Conservation (phyloP, 2,888 invertebrate genomes). For the Drosophila glabriapex region DNA sequence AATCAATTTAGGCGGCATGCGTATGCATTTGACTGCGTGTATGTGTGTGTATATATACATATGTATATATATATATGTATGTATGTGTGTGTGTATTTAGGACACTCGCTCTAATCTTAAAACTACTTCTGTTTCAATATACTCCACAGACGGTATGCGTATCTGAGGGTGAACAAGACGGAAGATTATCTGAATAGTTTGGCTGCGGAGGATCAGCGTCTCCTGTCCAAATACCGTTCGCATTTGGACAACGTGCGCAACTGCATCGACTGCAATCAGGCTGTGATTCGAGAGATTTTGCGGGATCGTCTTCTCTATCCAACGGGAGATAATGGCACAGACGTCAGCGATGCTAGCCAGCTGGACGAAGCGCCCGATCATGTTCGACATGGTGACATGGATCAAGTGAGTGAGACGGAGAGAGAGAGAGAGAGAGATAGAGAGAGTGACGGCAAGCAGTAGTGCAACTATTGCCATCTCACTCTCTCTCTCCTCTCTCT, state of each 20-base stretch:
- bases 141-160: slow-evolving; percentile 89
- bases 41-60: neutral
- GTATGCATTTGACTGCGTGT: slow-evolving; percentile 3
- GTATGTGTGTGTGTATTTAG: slow-evolving; percentile 6
- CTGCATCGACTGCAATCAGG: slow-evolving; percentile 90
- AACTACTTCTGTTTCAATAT: neutral
- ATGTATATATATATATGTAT: neutral
- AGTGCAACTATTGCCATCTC: neutral
- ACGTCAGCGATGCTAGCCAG: slow-evolving; percentile 16
- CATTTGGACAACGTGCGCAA: slow-evolving; percentile 91
- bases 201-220: slow-evolving; percentile 90
- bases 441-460: slow-evolving; percentile 15
- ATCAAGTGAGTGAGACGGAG: slow-evolving; percentile 78
- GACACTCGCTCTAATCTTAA: slow-evolving; percentile 15
- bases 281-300: slow-evolving; percentile 86
- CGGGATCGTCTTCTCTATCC: slow-evolving; percentile 88
- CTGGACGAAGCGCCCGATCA: slow-evolving; percentile 66
- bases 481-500: neutral
- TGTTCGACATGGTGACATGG: slow-evolving; percentile 83
- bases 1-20: slow-evolving; percentile 59
- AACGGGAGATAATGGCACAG: slow-evolving; percentile 81
- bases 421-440: slow-evolving; percentile 70
- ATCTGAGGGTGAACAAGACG: slow-evolving; percentile 91
- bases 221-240: slow-evolving; percentile 90
- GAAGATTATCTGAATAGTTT: slow-evolving; percentile 91